Conservation (phyloP, 2,797 vertebrate species). For the Artibeus lituratus region DNA sequence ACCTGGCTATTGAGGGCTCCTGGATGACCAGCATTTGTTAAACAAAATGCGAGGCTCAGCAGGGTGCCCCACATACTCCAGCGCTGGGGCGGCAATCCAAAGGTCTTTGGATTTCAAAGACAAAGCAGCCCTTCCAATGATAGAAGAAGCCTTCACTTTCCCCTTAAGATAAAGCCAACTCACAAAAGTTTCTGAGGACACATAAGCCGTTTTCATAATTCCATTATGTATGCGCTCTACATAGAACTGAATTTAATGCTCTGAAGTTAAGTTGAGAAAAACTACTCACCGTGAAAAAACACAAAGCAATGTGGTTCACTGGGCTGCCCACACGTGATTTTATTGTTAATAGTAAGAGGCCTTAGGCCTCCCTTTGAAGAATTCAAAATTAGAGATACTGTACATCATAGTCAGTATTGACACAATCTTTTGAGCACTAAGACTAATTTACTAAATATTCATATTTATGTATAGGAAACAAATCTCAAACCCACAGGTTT, state of each 20-base stretch:
- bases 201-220: neutral
- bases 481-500: neutral
- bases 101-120: neutral
- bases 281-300: neutral
- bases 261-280: neutral
- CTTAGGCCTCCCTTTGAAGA: neutral
- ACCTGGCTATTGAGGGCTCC: neutral
- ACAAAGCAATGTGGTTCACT: neutral
- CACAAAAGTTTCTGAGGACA: neutral
- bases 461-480: neutral
- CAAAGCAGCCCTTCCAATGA: neutral
- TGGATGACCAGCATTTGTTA: neutral
- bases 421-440: neutral
- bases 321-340: rapidly evolving
- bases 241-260: neutral
- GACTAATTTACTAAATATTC: neutral
- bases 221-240: neutral
- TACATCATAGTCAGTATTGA: neutral
- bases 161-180: neutral
- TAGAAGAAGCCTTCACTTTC: neutral
- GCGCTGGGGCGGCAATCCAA: neutral
- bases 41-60: neutral
- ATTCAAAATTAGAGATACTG: neutral
- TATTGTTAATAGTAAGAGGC: neutral
- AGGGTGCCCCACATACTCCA: neutral